Evolutionary conservation across 2,888 invertebrate species (phyloP).

Genomic region (Tiphia femorata): DNA sequence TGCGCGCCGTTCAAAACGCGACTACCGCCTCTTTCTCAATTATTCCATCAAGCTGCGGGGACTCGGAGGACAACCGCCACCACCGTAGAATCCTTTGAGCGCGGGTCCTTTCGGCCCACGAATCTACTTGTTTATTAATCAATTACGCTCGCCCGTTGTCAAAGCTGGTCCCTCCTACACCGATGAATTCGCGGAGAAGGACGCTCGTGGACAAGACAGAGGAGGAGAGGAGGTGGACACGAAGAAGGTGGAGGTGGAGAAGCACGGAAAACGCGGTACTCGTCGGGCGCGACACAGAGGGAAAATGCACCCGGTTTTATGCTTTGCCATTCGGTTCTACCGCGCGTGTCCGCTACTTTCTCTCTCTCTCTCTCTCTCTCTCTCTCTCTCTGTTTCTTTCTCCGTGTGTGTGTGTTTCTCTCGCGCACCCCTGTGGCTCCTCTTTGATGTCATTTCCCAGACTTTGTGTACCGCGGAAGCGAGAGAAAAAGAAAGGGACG

Average conservation of each 20-base stretch:
- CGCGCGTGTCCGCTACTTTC: background rate
- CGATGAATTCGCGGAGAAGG: constrained; percentile 2
- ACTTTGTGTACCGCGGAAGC: constrained; percentile 20
- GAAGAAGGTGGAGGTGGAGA: background rate
- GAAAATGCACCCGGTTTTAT: constrained; percentile 34
- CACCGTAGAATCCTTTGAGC: too few relatives aligned
- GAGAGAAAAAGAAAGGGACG: background rate
- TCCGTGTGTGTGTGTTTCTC: too few relatives aligned
- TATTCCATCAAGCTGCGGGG: too few relatives aligned
- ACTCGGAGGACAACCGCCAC: too few relatives aligned
- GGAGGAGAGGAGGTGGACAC: constrained; percentile 18
- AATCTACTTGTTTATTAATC: constrained; percentile 30
- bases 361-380: background rate
- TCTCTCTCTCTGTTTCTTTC: background rate
- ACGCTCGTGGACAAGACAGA: constrained; percentile 1
- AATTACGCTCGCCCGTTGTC: constrained; percentile 21
- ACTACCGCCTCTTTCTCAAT: too few relatives aligned
- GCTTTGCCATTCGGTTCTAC: constrained; percentile 10
- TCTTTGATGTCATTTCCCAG: constrained; percentile 42
- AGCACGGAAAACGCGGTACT: too few relatives aligned
- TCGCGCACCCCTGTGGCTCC: too few relatives aligned
- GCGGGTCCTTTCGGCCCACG: too few relatives aligned
- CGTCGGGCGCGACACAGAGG: background rate
- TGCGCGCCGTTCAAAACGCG: too few relatives aligned
- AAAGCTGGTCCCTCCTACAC: constrained; percentile 11